Conservation (phyloP, 2,113 vertebrate species). For the Aplodontia rufa region DNA sequence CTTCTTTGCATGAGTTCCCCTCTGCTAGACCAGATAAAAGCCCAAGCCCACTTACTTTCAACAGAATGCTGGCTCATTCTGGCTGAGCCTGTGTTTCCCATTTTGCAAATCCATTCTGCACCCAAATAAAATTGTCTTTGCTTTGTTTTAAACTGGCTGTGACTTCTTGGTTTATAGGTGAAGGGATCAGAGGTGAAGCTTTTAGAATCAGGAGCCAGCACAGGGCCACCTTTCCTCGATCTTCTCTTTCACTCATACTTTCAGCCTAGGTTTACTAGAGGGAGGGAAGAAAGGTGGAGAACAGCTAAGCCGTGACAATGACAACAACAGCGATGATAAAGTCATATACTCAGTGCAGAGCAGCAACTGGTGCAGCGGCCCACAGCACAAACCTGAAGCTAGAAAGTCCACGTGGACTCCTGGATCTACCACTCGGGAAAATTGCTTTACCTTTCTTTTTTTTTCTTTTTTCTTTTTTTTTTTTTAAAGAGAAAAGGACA, state of each 20-base stretch:
- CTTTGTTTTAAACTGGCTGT: neutral
- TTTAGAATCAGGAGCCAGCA: neutral
- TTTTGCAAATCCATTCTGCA: neutral
- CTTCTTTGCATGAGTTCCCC: neutral
- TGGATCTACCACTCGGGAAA: neutral
- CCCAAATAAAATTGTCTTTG: neutral
- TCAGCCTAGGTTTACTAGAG: neutral
- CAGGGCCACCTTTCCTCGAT: accelerated
- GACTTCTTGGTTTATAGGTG: neutral
- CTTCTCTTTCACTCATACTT: neutral
- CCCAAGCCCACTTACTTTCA: neutral
- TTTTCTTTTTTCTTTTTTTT: no score
- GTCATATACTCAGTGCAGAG: neutral
- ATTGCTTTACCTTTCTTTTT: neutral
- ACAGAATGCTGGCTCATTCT: neutral
- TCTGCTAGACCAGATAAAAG: neutral
- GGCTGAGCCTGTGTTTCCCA: neutral
- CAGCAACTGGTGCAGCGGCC: neutral
- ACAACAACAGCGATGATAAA: neutral
- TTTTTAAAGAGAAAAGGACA: no score
- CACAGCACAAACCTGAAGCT: neutral
- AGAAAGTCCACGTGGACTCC: neutral
- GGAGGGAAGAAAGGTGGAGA: neutral
- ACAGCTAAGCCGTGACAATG: neutral
- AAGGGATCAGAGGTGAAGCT: neutral